These are phyloP conservation scores for Clupea harengus DNA, from an alignment of 2,113 vertebrate genomes.

Conservation along the genomic window DNA sequence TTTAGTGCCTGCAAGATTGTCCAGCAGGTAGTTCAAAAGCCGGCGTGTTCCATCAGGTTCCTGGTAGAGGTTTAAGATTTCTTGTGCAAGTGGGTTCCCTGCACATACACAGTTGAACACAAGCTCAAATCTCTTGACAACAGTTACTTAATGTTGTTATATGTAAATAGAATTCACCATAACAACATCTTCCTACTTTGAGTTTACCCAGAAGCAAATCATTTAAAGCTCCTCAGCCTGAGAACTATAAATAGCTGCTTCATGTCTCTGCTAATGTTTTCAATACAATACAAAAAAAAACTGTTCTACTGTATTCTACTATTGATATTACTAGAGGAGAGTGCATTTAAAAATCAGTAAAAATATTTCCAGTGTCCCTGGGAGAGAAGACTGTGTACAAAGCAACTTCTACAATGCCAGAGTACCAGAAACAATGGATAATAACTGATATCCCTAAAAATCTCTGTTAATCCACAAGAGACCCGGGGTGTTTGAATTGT, in stretches of 20 bases:
- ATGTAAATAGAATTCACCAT: not conserved
- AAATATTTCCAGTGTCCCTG: not conserved
- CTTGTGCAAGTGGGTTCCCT: constrained; percentile 99
- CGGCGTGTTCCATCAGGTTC: constrained; percentile 95
- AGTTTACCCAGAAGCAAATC: not conserved
- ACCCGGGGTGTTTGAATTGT: too few relatives aligned
- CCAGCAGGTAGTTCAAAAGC: constrained; percentile 97
- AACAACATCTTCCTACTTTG: not conserved
- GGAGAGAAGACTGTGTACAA: not conserved
- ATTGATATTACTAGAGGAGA: not conserved
- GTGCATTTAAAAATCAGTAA: not conserved
- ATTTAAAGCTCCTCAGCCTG: not conserved
- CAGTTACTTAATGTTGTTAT: not conserved
- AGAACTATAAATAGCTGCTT: not conserved
- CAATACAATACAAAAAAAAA: not conserved
- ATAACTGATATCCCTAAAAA: too few relatives aligned
- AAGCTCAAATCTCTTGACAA: not conserved
- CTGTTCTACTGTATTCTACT: not conserved
- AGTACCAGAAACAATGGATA: not conserved
- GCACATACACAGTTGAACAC: constrained; percentile 40
- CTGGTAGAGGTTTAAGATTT: constrained; percentile 96
- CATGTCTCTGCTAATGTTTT: not conserved
- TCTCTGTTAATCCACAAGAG: too few relatives aligned
- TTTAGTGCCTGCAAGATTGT: constrained; percentile 98
- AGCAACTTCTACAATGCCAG: not conserved